These are phyloP conservation scores for Stomatorhinus ivindoensis DNA, from an alignment of 2,113 vertebrate genomes.

Conservation along the genomic window DNA sequence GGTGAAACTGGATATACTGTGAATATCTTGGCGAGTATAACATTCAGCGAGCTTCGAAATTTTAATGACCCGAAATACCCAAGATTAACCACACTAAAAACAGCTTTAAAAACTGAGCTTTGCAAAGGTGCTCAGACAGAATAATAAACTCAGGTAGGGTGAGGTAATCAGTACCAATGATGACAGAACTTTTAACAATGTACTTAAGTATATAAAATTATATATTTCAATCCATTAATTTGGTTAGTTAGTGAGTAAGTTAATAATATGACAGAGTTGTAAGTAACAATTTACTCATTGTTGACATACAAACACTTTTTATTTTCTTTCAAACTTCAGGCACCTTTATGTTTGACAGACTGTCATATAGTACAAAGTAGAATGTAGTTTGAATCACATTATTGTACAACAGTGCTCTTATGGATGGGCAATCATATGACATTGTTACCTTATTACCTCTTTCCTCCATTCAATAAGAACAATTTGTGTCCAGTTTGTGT, in stretches of 20 bases:
- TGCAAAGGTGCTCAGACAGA: not conserved
- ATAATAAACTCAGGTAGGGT: not conserved
- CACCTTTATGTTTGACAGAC: not conserved
- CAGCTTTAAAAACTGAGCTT: not conserved
- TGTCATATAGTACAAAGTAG: not conserved
- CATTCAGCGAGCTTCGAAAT: not conserved
- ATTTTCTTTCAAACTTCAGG: not conserved
- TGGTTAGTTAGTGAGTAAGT: not conserved
- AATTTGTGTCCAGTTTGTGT: not conserved
- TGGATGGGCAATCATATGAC: not conserved
- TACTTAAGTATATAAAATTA: not conserved
- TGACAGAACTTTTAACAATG: not conserved
- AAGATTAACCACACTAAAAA: constrained; percentile 2
- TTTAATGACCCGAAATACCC: not conserved
- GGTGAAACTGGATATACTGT: not conserved
- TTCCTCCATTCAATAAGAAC: not conserved
- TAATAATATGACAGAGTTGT: not conserved
- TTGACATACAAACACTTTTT: not conserved
- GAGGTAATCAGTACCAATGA: not conserved
- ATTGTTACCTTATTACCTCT: not conserved
- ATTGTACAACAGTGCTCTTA: not conserved
- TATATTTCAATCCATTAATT: not conserved
- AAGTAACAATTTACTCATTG: not conserved
- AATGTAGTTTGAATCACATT: not conserved
- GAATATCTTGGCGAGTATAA: constrained; percentile 2